phyloP scores from a whole-genome alignment of 2,113 vertebrate genomes.

The Hydrolagus affinis region DNA sequence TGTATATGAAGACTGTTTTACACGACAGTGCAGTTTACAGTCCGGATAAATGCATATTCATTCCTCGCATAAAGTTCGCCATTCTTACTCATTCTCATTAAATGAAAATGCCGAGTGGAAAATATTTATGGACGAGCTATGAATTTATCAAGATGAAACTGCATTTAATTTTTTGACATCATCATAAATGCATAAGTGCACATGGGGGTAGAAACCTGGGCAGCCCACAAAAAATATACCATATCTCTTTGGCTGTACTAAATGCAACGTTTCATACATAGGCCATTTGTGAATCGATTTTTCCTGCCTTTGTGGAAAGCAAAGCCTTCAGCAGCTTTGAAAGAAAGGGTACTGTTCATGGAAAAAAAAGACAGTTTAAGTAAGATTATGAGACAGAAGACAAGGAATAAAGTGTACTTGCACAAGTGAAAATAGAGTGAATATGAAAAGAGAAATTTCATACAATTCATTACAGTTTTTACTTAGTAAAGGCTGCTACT shows the following conservation, averaged over 20 bases:
- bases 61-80: background rate
- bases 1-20: background rate
- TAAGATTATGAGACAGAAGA: background rate
- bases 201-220: background rate
- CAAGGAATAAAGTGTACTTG: background rate
- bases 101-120: slow-evolving; percentile 10
- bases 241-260: slow-evolving; percentile 29
- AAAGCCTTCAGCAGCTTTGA: slow-evolving; percentile 7
- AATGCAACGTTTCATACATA: background rate
- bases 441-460: slow-evolving; percentile 28
- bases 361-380: background rate
- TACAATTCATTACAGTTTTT: slow-evolving; percentile 45
- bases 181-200: background rate
- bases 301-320: background rate
- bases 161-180: slow-evolving; percentile 6
- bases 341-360: background rate
- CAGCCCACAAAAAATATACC: slow-evolving; percentile 20
- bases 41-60: slow-evolving; percentile 8
- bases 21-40: slow-evolving; percentile 13
- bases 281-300: slow-evolving; percentile 21
- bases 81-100: background rate
- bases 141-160: slow-evolving; percentile 15
- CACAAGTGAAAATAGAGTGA: slow-evolving; percentile 35
- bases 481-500: slow-evolving; percentile 90
- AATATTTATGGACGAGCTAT: slow-evolving; percentile 1